Evolutionary conservation across 2,113 vertebrate species (phyloP), one percentile per base, ranked within the genome.

Genomic region (Stercorarius parasiticus): DNA sequence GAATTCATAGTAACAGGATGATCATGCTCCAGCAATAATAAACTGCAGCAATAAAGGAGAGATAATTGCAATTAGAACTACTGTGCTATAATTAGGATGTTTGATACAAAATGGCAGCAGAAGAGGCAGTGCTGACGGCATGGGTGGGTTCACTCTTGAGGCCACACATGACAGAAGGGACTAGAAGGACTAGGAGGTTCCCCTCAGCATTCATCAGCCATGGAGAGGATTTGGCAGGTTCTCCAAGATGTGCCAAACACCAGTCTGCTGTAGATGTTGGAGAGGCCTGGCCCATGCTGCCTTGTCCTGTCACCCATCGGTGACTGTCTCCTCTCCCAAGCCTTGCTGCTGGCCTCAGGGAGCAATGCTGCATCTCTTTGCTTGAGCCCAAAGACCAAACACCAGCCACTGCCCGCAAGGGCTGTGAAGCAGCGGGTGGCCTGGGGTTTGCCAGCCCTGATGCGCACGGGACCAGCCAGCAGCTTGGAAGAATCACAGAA

Each of bases 31-130:
- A 56, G 59, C 61, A 58, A 43, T 85, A 90, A 88, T 65, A 79
- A 74, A 94, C 49, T 27, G 20, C 43, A 86, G 58, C 34, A 86
- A 65, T 89, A 81, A 88, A 88, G 74, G 65, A 76, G 47, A 50
- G 42, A n/a, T 69, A 84, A 86, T 65, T 93, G 84, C 85, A 90
- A 17, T 81, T 84, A 78, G 64, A 81, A 65, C 59, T 81, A 69
- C 64, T 81, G 52, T 78, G 52, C 83, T 64, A 49, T 93, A 90
- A 78, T 95, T 91, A 73, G 43, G 53, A 45, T 69, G 45, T 82
- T 91, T 93, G 59, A 66, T 84, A 70, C 50, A 82, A 82, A 91
- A 81, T 72, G 94, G 71, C 61, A 91, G 74, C 64, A 89, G 66
- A 71, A 34, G 81, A 65, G 42, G 71, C 36, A 42, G 42, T 36